phyloP scores from a whole-genome alignment of 2,797 vertebrate species.

The Crypturellus tataupa region DNA sequence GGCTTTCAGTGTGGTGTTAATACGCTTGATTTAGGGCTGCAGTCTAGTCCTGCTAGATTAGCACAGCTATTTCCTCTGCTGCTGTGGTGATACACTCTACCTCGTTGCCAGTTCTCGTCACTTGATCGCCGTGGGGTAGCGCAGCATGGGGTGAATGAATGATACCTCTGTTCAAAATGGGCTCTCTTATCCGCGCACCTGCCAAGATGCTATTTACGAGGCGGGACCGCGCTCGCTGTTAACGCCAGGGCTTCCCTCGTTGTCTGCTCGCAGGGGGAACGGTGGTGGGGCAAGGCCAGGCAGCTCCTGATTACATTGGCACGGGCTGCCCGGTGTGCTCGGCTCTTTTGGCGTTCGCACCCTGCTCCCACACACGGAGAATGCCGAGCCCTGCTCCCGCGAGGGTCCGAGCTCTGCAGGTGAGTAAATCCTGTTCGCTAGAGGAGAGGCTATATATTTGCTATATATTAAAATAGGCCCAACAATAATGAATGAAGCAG shows the following conservation, averaged over 20 bases:
- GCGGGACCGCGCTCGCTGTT: not conserved
- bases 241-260: not conserved
- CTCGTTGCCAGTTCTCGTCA: constrained; percentile 40
- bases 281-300: accelerated
- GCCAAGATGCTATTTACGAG: not conserved
- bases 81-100: not conserved
- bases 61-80: constrained; percentile 41
- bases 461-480: not conserved
- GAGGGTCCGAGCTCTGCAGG: not conserved
- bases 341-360: not conserved
- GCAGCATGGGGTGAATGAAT: constrained; percentile 14
- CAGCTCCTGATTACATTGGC: not conserved
- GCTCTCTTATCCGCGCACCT: not conserved
- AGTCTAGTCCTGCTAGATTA: constrained; percentile 46
- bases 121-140: constrained; percentile 22
- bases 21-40: constrained; percentile 53
- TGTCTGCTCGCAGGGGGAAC: not conserved
- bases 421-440: not conserved
- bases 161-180: constrained; percentile 33
- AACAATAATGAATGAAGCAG: not conserved
- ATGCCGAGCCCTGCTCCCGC: not conserved
- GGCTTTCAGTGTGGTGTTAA: constrained; percentile 38
- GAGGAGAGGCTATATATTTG: not conserved
- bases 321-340: not conserved
- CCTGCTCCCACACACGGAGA: not conserved